Evolutionary conservation across 2,888 invertebrate genomes (phyloP).

Genomic region (Drosophila nigricruria): DNA sequence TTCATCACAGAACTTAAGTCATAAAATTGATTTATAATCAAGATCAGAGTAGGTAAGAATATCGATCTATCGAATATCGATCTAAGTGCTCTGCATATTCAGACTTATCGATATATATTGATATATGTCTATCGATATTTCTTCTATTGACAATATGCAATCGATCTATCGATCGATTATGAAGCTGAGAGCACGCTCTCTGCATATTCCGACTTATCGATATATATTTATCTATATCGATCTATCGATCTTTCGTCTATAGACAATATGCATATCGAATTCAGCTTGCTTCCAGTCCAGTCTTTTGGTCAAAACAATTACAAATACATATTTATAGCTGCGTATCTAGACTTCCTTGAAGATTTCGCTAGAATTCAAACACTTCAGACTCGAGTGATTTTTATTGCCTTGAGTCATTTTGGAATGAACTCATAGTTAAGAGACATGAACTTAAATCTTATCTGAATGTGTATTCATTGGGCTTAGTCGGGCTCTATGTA

Average conservation of each 20-base stretch:
- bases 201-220: neutral
- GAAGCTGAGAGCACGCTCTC: neutral
- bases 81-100: neutral
- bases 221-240: neutral
- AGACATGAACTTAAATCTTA: neutral
- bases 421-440: neutral
- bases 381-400: slow-evolving; percentile 7
- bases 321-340: neutral
- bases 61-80: neutral
- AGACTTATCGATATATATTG: neutral
- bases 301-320: neutral
- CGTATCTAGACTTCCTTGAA: slow-evolving; percentile 1
- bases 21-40: neutral
- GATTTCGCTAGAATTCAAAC: slow-evolving; percentile 8
- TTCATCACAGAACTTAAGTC: neutral
- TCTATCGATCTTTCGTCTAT: neutral
- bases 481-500: slow-evolving; percentile 4
- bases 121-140: neutral
- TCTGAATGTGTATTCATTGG: neutral
- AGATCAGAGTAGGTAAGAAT: no score
- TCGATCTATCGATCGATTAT: neutral
- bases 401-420: slow-evolving; percentile 5
- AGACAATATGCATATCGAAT: neutral
- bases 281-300: neutral
- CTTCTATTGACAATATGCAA: no score